Evolutionary conservation across 2,797 vertebrate species (phyloP), one percentile per base, ranked within the genome.

Genomic region (Lepilemur septentrionalis): DNA sequence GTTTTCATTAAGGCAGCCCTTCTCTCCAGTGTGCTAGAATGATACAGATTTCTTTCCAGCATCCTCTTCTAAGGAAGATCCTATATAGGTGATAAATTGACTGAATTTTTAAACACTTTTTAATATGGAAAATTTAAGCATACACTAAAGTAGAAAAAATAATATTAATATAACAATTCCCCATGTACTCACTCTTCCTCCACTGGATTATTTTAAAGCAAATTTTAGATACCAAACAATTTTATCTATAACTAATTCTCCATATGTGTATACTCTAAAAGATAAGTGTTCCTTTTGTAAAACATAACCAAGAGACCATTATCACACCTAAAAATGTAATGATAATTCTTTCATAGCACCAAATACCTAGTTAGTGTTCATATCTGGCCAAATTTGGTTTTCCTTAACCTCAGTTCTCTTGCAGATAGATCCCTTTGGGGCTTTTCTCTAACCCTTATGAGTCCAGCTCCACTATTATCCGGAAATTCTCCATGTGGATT

Each of bases 61-160:
- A 92, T 92, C 9, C 4, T 90, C 9, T 88, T 92, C 18, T 88
- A 91, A 90, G 41, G 63, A 84, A 76, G 41, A 92, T 25, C 14
- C 14, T 48, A 25, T 69, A 28, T n/a, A 89, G n/a, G 20, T 38
- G 22, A 38, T 23, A 91, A 67, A 72, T 61, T 89, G 73, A 4
- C 17, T 88, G 91, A n/a, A 88, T 43, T 92, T 84, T 79, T 75
- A 13, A 72, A 81, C 57, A 38, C 0, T 2, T 91, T 81, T 92
- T 75, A 69, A 86, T 93, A 43, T 48, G 8, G 28, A 73, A 95
- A 90, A 87, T 73, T 84, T 76, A 83, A 76, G 5, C 28, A 14
- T 55, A 69, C 72, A 57, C 41, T 79, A 50, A 96, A 13, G 12
- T 89, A 75, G n/a, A 92, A 38, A 88, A 95, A 91, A 65, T 79